phyloP scores from a whole-genome alignment of 2,113 vertebrate species.

The Cryptomyrus ogoouensis region DNA sequence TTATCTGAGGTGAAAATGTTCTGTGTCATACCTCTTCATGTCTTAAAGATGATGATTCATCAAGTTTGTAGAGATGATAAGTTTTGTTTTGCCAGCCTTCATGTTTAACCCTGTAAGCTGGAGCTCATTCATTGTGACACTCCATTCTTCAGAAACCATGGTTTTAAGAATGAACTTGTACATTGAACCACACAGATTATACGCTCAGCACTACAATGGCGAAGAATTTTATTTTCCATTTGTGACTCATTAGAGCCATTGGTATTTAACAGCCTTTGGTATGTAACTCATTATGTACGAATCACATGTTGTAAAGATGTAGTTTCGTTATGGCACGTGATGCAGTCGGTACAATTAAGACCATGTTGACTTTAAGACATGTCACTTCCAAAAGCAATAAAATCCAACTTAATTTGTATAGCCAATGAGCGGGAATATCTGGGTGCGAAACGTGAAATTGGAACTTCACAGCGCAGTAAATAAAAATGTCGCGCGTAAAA shows the following conservation, averaged over 20 bases:
- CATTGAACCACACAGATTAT: neutral
- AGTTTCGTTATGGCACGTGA: neutral
- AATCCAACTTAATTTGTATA: neutral
- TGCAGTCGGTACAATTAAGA: neutral
- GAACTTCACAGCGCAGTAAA: constrained; percentile 29
- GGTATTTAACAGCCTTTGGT: neutral
- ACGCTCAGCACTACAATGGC: neutral
- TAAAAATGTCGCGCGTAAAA: constrained; percentile 32
- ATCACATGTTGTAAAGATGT: neutral
- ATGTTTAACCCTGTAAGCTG: neutral
- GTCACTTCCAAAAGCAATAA: neutral
- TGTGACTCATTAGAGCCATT: neutral
- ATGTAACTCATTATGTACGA: neutral
- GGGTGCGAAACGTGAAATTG: constrained; percentile 31
- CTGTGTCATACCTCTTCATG: neutral
- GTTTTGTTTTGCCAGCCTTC: neutral
- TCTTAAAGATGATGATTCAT: neutral
- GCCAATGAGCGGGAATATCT: constrained; percentile 12
- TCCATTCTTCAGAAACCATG: neutral
- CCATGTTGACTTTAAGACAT: neutral
- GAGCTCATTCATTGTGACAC: neutral
- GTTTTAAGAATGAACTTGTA: neutral
- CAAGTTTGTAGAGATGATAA: neutral
- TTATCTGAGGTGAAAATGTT: neutral
- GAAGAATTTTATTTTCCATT: neutral